Percentiles rank a stretch among this genome's conserved stretches.
Conservation (phyloP, 2,113 vertebrate genomes). For the Hystrix cristata region DNA sequence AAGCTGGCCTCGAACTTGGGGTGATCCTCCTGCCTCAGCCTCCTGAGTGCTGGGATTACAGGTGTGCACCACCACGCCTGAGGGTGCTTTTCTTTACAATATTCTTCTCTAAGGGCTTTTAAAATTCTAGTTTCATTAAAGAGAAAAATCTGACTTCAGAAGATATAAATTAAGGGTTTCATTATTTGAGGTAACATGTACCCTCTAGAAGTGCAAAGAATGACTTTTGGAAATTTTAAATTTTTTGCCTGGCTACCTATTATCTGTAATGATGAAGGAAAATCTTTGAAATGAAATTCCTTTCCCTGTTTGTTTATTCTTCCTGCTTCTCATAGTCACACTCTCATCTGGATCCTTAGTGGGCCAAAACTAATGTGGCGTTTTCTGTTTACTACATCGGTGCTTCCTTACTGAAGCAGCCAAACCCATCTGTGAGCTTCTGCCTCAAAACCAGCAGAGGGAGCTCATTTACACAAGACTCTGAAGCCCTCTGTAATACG, state of each 20-base stretch:
- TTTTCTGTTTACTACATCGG: conserved; percentile 68
- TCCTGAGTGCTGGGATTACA: not conserved
- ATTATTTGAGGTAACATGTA: conserved; percentile 64
- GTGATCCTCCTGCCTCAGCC: not conserved
- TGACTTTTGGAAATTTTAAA: not conserved
- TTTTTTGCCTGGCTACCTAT: conserved; percentile 42
- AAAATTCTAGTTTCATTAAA: conserved; percentile 57
- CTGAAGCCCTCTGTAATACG: not conserved
- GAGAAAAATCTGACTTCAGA: conserved; percentile 51
- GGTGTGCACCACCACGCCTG: not conserved
- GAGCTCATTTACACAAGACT: conserved; percentile 77
- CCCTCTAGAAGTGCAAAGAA: conserved; percentile 19
- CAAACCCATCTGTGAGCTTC: conserved; percentile 50
- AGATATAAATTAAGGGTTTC: conserved; percentile 30
- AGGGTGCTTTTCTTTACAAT: conserved; percentile 55
- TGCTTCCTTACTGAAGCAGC: conserved; percentile 10
- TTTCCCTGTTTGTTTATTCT: conserved; percentile 57
- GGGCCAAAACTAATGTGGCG: conserved; percentile 13
- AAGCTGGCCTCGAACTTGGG: not conserved
- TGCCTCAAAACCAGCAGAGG: conserved; percentile 78
- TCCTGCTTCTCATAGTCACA: not conserved
- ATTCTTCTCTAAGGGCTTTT: conserved; percentile 43
- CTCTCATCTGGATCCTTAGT: conserved; percentile 56
- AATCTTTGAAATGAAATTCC: conserved; percentile 48
- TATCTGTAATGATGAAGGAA: conserved; percentile 66